A percentile compares a stretch with the other conserved stretches of the same genome.
These are phyloP conservation scores for Taenioides sp. DNA, from an alignment of 2,797 vertebrate genomes.

Conservation along the genomic window DNA sequence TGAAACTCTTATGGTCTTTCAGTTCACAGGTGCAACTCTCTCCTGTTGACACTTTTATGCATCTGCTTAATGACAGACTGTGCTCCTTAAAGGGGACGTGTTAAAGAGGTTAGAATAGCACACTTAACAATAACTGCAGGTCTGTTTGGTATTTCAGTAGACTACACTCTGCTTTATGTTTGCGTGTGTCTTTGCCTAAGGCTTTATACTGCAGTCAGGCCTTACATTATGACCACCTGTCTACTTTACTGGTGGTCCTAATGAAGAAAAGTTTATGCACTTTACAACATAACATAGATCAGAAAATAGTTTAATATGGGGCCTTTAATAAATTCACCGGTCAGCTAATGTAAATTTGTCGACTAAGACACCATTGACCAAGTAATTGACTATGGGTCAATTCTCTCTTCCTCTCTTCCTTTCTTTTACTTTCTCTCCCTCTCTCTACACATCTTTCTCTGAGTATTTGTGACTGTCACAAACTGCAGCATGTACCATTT, in stretches of 20 bases:
- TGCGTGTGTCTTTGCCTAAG: conserved; percentile 11
- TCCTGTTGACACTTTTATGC: conserved; percentile 49
- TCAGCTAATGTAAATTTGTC: no score
- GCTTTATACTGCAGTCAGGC: conserved; percentile 5
- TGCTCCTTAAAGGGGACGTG: conserved; percentile 44
- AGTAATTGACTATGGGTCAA: no score
- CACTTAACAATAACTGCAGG: conserved; percentile 33
- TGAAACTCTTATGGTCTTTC: conserved; percentile 18
- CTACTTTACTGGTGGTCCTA: conserved; percentile 3
- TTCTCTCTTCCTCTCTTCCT: no score
- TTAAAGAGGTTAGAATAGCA: conserved; percentile 39
- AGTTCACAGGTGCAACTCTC: conserved; percentile 50
- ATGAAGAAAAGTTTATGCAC: neutral
- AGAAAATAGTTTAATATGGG: no score
- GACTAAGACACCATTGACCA: no score
- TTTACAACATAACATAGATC: no score
- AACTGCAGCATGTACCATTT: no score
- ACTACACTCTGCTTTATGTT: conserved; percentile 15
- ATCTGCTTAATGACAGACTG: conserved; percentile 60
- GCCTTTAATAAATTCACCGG: no score
- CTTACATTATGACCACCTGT: neutral
- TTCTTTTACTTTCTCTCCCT: no score
- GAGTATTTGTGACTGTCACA: no score
- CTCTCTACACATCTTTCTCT: no score
- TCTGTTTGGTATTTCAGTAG: conserved; percentile 31